Base-by-base conservation (phyloP, 2,113 vertebrate species). In the Anseranas semipalmata region DNA sequence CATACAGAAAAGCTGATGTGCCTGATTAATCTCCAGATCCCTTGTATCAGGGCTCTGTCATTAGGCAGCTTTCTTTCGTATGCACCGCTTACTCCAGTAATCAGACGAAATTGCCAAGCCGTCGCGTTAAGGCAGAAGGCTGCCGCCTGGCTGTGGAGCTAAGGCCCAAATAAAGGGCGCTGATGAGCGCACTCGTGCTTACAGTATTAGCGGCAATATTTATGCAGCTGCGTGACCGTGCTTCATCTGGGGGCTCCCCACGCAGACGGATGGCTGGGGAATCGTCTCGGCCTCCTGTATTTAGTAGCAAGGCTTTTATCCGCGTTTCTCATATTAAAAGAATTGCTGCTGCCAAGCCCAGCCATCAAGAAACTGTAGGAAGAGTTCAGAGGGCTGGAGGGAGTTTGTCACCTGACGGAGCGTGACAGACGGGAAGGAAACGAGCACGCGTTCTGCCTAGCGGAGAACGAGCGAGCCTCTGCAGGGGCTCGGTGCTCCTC, bases 181-280 rank as follows among this genome's bases (percentile, higher is more conserved):
- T 50, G 33, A 45, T 37, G 76, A 56, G 58, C 2, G 10, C 14
- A 35, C 41, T 3, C 4, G 33, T 3, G 20, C 58, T 56, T 53
- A 50, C 37, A 60, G 72, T 1, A 35, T 43, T 15, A 35, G 35
- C 56, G 71, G 68, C 70, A 66, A 41, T 35, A 33, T 66, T 82
- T 70, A n/a, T 58, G 65, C 12, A 65, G 60, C 41, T 13, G 21
- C 4, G 1, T 2, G 12, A 33, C 30, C 0, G 15, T 1, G 1
- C 45, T 53, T 33, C 33, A 27, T 19, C 74, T 10, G 16, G 4
- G 45, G 15, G 33, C 66, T 24, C 53, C 27, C 53, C 32, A 3
- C 5, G 6, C 17, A 12, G 48, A 15, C 28, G 33, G 48, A 5
- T 37, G 67, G 33, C 43, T 68, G 48, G 66, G 46, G 62, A 68